Evolutionary conservation across 2,113 vertebrate genomes (phyloP).

Genomic region (Fulmarus glacialis): DNA sequence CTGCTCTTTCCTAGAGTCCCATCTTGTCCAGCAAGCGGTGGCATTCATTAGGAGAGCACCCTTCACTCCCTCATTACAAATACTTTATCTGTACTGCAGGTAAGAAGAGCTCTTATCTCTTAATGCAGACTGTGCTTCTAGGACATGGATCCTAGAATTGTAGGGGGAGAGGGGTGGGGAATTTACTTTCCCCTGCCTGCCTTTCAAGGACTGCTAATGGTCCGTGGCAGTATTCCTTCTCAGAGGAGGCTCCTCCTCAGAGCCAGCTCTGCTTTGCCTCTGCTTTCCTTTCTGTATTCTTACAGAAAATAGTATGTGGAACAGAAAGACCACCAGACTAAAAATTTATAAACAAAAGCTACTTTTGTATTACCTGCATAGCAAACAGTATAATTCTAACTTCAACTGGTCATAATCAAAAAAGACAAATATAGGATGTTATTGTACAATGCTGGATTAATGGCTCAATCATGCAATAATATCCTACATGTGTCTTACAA

Average conservation of each 20-base stretch:
- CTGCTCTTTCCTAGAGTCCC: neutral
- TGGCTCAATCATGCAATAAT: neutral
- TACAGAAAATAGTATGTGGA: neutral
- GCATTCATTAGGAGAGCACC: neutral
- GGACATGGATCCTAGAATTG: neutral
- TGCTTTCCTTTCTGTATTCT: neutral
- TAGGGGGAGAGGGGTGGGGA: accelerated
- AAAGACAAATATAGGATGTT: neutral
- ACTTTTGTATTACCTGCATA: neutral
- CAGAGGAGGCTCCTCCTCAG: neutral
- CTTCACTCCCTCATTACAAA: neutral
- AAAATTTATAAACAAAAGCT: neutral
- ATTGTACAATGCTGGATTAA: neutral
- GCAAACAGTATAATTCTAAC: neutral
- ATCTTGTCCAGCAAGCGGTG: neutral
- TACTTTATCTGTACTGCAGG: neutral
- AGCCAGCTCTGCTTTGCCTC: neutral
- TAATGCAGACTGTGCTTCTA: neutral
- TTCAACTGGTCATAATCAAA: neutral
- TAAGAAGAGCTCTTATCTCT: neutral
- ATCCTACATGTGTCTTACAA: neutral
- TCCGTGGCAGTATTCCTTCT: neutral
- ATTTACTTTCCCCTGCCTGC: neutral
- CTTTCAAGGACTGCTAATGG: neutral
- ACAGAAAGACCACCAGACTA: neutral